These are phyloP conservation scores for Centropus bengalensis DNA, from an alignment of 2,113 vertebrate genomes.

Conservation along the genomic window DNA sequence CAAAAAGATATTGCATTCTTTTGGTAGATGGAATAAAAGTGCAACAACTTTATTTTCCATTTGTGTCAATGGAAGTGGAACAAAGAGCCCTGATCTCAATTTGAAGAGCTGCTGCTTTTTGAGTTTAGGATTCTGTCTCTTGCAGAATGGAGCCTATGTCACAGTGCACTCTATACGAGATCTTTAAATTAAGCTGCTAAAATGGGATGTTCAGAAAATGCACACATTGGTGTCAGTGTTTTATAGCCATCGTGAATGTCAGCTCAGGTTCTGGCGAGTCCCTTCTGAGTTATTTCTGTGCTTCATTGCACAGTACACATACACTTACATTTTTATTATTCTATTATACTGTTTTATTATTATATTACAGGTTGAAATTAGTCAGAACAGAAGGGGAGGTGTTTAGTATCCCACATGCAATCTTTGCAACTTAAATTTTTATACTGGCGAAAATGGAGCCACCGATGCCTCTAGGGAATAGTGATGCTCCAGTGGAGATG, in stretches of 20 bases:
- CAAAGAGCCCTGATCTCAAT: not conserved
- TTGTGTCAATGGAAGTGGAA: not conserved
- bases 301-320: not conserved
- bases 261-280: not conserved
- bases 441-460: not conserved
- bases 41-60: not conserved
- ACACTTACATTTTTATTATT: not conserved
- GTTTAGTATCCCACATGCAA: not conserved
- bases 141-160: not conserved
- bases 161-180: rapidly evolving
- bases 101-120: not conserved
- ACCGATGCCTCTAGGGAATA: not conserved
- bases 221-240: not conserved
- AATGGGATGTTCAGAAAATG: not conserved
- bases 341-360: not conserved
- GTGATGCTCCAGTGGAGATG: not conserved
- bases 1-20: not conserved
- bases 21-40: not conserved
- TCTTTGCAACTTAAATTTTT: not conserved
- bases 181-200: not conserved
- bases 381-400: not conserved
- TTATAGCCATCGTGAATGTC: not conserved
- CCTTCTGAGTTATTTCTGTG: not conserved
- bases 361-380: not conserved
- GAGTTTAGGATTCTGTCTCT: not conserved